These are phyloP conservation scores for Cerceris rybyensis DNA, from an alignment of 2,888 invertebrate species.

Conservation along the genomic window DNA sequence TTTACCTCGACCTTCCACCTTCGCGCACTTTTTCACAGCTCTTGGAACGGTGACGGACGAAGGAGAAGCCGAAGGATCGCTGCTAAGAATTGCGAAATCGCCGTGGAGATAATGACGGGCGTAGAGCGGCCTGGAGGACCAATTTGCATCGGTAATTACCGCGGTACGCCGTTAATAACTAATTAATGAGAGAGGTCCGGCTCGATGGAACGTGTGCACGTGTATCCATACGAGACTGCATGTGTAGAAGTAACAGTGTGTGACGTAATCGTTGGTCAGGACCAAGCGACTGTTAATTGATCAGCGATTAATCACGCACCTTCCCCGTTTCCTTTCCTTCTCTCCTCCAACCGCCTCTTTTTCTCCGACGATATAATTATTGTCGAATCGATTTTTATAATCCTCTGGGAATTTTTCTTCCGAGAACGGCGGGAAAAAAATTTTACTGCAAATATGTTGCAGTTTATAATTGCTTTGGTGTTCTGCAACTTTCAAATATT, in stretches of 20 bases:
- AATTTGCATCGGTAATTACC: slow-evolving; percentile 79
- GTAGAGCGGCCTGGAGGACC: slow-evolving; percentile 62
- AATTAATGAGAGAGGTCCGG: slow-evolving; percentile 73
- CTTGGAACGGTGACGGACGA: slow-evolving; percentile 14
- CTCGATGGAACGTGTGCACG: slow-evolving; percentile 33
- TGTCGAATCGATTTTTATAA: slow-evolving; percentile 30
- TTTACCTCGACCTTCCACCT: slow-evolving; percentile 57
- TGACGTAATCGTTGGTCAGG: slow-evolving; percentile 68
- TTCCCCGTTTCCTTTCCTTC: slow-evolving; percentile 15
- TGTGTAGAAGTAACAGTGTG: slow-evolving; percentile 5
- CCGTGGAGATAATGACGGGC: slow-evolving; percentile 67
- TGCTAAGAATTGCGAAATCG: slow-evolving; percentile 66
- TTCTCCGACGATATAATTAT: slow-evolving; percentile 30
- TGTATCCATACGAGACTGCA: too few species aligned
- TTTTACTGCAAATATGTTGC: too few species aligned
- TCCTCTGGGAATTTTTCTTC: slow-evolving; percentile 17
- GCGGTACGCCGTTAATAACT: slow-evolving; percentile 73
- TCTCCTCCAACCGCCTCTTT: slow-evolving; percentile 6
- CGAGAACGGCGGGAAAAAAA: neutral
- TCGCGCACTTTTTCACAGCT: slow-evolving; percentile 54
- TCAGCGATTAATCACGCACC: slow-evolving; percentile 70
- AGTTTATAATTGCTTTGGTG: too few species aligned
- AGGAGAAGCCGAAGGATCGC: slow-evolving; percentile 45
- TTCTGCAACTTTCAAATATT: too few species aligned
- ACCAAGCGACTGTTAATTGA: slow-evolving; percentile 70